Percentiles rank a stretch among this genome's conserved stretches.
Conservation (phyloP, 1,140 invertebrate genomes). For the Brachionus rotundiformis region DNA sequence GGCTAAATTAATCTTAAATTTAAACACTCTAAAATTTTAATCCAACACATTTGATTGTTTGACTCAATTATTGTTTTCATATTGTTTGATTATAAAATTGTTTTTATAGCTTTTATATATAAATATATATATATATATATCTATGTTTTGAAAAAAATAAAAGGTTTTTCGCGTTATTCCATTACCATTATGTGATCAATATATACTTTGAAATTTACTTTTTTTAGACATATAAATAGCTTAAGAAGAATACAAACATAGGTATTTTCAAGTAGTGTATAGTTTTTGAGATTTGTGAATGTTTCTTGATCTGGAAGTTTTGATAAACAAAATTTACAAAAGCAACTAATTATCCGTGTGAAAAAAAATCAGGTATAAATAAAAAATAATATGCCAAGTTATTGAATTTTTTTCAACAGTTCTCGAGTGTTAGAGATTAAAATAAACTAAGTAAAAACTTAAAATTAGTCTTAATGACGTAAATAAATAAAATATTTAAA, state of each 20-base stretch:
- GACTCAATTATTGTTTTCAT: conserved; percentile 8
- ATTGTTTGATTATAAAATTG: not conserved
- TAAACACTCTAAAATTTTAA: not conserved
- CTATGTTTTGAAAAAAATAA: not conserved
- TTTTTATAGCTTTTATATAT: not conserved
- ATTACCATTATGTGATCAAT: not conserved
- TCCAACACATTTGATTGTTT: conserved; percentile 12
- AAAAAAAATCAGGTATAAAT: not conserved
- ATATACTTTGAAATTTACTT: not conserved
- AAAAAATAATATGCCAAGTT: not conserved
- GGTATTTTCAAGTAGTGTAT: not conserved
- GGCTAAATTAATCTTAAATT: not conserved
- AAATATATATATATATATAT: no score
- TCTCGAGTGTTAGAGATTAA: not conserved
- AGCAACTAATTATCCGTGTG: not conserved
- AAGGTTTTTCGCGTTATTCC: not conserved
- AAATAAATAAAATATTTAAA: no score
- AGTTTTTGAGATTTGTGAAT: not conserved
- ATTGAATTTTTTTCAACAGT: not conserved
- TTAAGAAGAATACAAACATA: conserved; percentile 14
- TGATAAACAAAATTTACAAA: not conserved
- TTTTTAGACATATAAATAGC: conserved; percentile 4
- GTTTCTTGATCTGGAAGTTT: not conserved
- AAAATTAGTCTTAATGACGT: no score
- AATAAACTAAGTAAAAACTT: not conserved